Conservation (phyloP, 2,888 invertebrate species). For the Drosophila suboccidentalis region DNA sequence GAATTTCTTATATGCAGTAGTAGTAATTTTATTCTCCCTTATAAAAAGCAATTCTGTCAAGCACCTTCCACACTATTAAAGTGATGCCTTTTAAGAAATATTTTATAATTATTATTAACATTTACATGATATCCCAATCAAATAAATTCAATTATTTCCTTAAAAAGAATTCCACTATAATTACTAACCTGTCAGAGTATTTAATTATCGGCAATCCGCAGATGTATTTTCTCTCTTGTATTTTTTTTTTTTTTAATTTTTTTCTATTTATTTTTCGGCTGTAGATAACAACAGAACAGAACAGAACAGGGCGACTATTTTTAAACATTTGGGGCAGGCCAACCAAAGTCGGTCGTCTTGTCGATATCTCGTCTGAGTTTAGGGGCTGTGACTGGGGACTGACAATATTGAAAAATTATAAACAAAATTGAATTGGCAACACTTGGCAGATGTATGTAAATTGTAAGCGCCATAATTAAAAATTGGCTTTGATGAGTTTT, state of each 20-base stretch:
- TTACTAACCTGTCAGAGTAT: conserved; percentile 4
- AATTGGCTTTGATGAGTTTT: conserved; percentile 35
- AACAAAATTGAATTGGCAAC: conserved; percentile 60
- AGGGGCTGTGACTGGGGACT: conserved; percentile 32
- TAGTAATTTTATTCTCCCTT: not conserved
- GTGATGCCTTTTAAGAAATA: too few relatives aligned
- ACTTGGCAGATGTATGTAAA: conserved; percentile 47
- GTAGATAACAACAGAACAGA: conserved; percentile 59
- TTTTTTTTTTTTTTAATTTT: conserved; percentile 12
- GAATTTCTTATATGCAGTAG: conserved; percentile 13
- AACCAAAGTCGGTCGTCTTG: conserved; percentile 56
- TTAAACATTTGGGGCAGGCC: conserved; percentile 78
- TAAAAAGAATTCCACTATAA: not conserved
- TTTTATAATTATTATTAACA: not conserved
- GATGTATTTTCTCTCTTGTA: not conserved
- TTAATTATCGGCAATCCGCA: not conserved
- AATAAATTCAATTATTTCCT: not conserved
- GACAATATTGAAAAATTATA: conserved; percentile 69
- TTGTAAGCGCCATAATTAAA: conserved; percentile 58
- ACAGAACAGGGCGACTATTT: conserved; percentile 63
- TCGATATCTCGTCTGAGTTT: conserved; percentile 57
- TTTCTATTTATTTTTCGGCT: conserved; percentile 32
- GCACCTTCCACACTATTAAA: too few relatives aligned
- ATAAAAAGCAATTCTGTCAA: not conserved
- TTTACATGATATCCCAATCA: not conserved